Base-by-base conservation (phyloP, 2,888 invertebrate species). In the Drosophila ustulata region DNA sequence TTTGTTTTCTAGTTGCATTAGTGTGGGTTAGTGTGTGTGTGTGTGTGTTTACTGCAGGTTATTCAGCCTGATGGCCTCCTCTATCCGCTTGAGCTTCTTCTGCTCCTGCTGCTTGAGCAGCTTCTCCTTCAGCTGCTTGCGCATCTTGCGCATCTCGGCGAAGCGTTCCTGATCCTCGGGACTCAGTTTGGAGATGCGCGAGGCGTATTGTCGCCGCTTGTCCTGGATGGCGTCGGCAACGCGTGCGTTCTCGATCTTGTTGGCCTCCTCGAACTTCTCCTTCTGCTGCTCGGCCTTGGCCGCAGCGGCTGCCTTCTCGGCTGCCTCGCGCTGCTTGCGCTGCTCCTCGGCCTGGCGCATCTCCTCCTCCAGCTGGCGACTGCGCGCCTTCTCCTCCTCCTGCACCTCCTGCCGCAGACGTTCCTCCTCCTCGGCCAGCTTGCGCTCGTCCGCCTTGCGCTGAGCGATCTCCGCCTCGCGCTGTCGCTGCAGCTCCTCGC, bases 91-190 rank as follows among this genome's bases (percentile, higher is more conserved):
- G 13, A 80, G 71, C 65, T 87, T 82, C 78, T 88, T 78, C 32
- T 89, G 88, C 59, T 78, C 72, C 57, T 76, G 80, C 61, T 84
- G 88, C 56, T 89, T 84, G 49, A 83, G 66, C 70, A 78, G 49
- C 67, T 82, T 81, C 63, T 90, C 78, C 34, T 89, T 86, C 51
- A 84, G 63, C 70, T 80, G 80, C 72, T 90, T 91, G 65, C 91
- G 88, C 47, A 82, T 75, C 69, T 88, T 89, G 65, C 92, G 88
- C 73, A 85, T 79, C 61, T 91, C 89, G 26, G 89, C 81, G 80
- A 92, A 92, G 64, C 78, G 75, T 55, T 71, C 66, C 39, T 90
- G 92, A 61, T 90, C 88, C 74, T 92, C 92, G 34, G 91, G 91
- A 43, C 88, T 82, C 6, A 92, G 80, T 0, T 80, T 78, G 8